phyloP scores from a whole-genome alignment of 1,140 invertebrate species.

The Heliconius eleuchia region DNA sequence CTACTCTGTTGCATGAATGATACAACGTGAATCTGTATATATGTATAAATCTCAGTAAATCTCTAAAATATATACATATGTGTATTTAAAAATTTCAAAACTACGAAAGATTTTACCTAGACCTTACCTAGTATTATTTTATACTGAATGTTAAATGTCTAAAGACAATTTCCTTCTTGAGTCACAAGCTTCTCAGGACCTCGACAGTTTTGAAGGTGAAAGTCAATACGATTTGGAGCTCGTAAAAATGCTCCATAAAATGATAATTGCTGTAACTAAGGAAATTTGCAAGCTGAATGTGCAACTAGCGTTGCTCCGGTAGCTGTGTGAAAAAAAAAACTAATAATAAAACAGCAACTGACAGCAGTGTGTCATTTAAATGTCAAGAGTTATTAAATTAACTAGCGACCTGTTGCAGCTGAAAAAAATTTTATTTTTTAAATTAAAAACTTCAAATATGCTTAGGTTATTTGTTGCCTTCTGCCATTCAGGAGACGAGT shows the following conservation, averaged over 20 bases:
- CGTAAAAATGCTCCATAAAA: constrained; percentile 45
- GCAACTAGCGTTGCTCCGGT: not conserved
- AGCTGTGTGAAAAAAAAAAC: not conserved
- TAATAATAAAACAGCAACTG: not conserved
- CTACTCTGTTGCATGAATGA: no score
- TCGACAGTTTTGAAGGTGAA: constrained; percentile 41
- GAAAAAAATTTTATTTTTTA: no score
- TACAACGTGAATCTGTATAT: no score
- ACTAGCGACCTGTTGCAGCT: no score
- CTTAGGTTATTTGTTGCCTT: no score
- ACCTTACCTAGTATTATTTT: not conserved
- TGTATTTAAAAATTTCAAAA: not conserved
- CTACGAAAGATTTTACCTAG: not conserved
- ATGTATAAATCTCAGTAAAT: no score
- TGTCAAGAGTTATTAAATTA: not conserved
- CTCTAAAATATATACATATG: no score
- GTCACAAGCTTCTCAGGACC: constrained; percentile 41
- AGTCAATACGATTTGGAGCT: constrained; percentile 31
- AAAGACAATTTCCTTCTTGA: constrained; percentile 42
- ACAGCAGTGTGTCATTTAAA: not conserved
- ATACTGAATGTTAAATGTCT: not conserved
- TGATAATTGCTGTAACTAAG: constrained; percentile 32
- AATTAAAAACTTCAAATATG: no score
- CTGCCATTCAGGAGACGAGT: no score
- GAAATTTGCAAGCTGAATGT: constrained; percentile 2